Evolutionary conservation across 2,113 vertebrate genomes (phyloP), one percentile per base, ranked within the genome.

Genomic region (Pseudorectes ferrugineus): DNA sequence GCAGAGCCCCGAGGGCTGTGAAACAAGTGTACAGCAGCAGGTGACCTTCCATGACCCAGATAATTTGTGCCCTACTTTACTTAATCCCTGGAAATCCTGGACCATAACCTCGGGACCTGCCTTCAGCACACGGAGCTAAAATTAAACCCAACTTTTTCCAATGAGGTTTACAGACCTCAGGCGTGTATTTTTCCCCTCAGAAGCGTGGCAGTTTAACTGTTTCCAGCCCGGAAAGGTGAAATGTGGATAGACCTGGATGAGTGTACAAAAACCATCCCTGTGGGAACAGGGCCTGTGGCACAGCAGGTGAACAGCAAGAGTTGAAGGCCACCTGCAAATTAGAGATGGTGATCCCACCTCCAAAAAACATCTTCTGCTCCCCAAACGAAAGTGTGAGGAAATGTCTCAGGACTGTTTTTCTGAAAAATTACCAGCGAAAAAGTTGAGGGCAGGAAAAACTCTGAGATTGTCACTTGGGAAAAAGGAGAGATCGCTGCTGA

Each of bases 41-140:
- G 42, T 88, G 95, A 96, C 95, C 96, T 93, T 88, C 57, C 40
- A 14, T 1, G 63, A 95, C 93, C 93, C 80, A 92, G n/a, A 68
- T 95, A 49, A 95, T 95, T 96, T 93, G 83, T 96, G 96, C 65
- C 89, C 96, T 94, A 83, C 85, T 97, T 97, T 61, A 85, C 15
- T 97, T 97, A 95, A 97, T 97, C 95, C 88, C 93, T 95, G 95
- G 94, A 97, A 97, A 97, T 95, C 95, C 94, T 92, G 81, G 93
- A 85, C 89, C 73, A 57, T 93, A 96, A 97, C 96, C 93, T 94
- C 85, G 61, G 84, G 91, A 92, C 88, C 84, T 97, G 89, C 85
- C 75, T 88, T 33, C 78, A 90, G 90, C 71, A 80, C 67, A 46
- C 16, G n/a, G 43, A 35, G 79, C 96, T 97, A 97, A 95, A 97